Percentiles rank a stretch among this genome's conserved stretches.
These are phyloP conservation scores for Pyrgus malvae DNA, from an alignment of 2,888 invertebrate genomes.

Conservation along the genomic window DNA sequence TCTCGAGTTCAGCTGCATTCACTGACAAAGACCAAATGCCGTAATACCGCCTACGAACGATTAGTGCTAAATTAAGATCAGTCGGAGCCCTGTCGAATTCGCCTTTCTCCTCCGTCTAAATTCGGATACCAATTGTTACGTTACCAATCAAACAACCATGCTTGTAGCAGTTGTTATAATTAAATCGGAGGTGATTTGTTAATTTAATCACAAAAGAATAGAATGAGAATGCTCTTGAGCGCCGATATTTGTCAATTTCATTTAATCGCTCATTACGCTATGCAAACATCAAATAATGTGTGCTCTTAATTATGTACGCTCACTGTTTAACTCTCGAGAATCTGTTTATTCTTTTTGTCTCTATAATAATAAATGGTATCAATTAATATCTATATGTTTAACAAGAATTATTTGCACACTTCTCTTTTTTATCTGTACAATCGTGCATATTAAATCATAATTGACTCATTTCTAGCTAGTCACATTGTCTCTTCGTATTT, in stretches of 20 bases:
- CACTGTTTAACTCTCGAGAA: slow-evolving; percentile 6
- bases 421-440: neutral
- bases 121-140: slow-evolving; percentile 26
- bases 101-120: slow-evolving; percentile 22
- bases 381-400: slow-evolving; percentile 32
- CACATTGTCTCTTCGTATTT: no score
- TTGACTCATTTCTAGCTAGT: no score
- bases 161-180: slow-evolving; percentile 1
- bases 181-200: neutral
- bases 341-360: slow-evolving; percentile 10
- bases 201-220: neutral
- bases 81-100: slow-evolving; percentile 39
- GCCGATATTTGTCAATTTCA: slow-evolving; percentile 21
- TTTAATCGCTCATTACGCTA: slow-evolving; percentile 20
- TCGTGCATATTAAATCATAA: no score
- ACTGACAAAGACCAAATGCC: slow-evolving; percentile 43
- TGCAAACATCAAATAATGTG: slow-evolving; percentile 21
- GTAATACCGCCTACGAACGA: slow-evolving; percentile 35
- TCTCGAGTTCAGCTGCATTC: slow-evolving; percentile 33
- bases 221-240: slow-evolving; percentile 10
- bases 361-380: slow-evolving; percentile 27
- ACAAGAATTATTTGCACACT: neutral
- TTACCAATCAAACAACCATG: slow-evolving; percentile 14
- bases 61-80: slow-evolving; percentile 46
- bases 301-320: slow-evolving; percentile 21